Evolutionary conservation across 92 coral and sea anemone genomes (phyloP), one percentile per base, ranked within the genome.

Genomic region (Porites cylindrica): DNA sequence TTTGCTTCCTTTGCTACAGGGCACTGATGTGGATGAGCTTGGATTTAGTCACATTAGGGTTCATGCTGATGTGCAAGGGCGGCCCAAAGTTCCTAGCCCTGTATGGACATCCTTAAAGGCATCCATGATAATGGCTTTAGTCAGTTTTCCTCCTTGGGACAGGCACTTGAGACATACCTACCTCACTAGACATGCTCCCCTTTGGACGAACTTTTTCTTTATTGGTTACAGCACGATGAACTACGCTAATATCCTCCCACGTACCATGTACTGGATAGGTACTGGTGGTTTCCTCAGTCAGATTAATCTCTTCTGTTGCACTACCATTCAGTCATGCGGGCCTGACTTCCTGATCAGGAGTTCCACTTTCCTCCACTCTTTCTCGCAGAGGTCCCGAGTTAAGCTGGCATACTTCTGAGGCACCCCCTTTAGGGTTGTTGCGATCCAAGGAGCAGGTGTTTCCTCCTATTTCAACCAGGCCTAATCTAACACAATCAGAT

Each of bases 11-110:
- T 84, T 2, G 65, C 88, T 14, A 84, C 76, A 19, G 76, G 88
- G 11, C 88, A 75, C 64, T 76, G 88, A 75, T 84, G 82, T 72
- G 84, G 90, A 78, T 78, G 90, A 56, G 84, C 90, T 58, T 70
- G 79, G 23, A 86, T 66, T 70, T 79, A n/a, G 78, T 77, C 4
- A 86, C 90, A 58, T 78, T 78, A 69, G 79, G 79, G 79, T 86
- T 70, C 78, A 73, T 43, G 78, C 18, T 47, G 62, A 43, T 77
- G 52, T 77, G 81, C 12, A 77, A 29, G 70, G 81, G 51, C 52
- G 69, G 52, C 81, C 53, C 81, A 77, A 3, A 26, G 70, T 77
- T 77, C 82, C 82, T 14, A 61, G 60, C 70, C 82, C 70, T 77
- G 43, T 77, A 61, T 77, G 82, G 54, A 58, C 71, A 77, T 77